Base-by-base conservation (phyloP, 2,888 invertebrate genomes). In the Allophyes oxyacanthae region DNA sequence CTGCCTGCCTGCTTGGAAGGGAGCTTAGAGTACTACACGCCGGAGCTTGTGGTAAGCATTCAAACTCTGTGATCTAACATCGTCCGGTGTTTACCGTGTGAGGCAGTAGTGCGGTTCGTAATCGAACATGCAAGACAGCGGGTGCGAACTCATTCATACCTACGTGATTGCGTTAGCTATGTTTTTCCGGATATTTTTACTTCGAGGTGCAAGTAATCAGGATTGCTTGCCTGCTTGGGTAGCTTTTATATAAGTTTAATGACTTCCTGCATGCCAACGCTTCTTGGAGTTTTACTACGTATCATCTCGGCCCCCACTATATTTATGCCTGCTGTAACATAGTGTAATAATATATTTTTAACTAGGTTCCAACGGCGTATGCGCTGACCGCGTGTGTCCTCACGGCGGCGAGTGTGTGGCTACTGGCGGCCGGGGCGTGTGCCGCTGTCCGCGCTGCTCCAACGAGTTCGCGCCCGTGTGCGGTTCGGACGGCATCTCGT, bases 391-490 rank as follows among this genome's bases (percentile, higher is more conserved):
- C 59, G 95, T 94, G 77, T 98, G 98, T 85, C 96, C 96, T 67
- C 96, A 96, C 87, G 97, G 97, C 56, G 97, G 98, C 56, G 94
- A 92, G 82, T 94, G 93, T 69, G 86, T 92, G n/a, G 85, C 96
- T 70, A 95, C 95, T 62, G 97, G 97, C 49, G 96, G 96, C 10
- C 94, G 95, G 52, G 97, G 98, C 34, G 95, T 95, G 67, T 99
- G 98, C 88, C 97, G 97, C 77, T 99, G 98, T 88, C 97, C 98
- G 36, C 95, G 95, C 45, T 98, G 97, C 86, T 96, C 97, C 52
- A 96, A 96, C 74, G 97, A 98, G 92, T 97, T 97, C 88, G 96
- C 96, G 69, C 97, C 97, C 11, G 97, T 97, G 36, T 98, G 97
- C 86, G 97, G 97, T 66, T 96, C 96, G 49, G 97, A 97, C 88